These are phyloP conservation scores for Gallirallus australis DNA, from an alignment of 2,797 vertebrate species.

Conservation along the genomic window DNA sequence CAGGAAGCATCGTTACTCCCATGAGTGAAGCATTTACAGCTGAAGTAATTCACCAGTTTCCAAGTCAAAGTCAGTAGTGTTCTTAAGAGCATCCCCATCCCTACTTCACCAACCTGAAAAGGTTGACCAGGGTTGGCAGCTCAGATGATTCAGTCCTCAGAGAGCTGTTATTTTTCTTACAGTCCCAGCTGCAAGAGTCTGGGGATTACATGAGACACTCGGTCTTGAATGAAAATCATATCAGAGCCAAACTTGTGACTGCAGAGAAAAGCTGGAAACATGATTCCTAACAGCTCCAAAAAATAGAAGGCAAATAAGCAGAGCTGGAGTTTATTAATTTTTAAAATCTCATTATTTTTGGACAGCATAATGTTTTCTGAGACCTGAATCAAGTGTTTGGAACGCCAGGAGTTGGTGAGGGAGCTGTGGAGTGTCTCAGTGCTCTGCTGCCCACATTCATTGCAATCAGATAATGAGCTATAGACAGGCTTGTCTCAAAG, in stretches of 20 bases:
- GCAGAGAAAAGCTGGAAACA: slow-evolving; percentile 28
- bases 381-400: slow-evolving; percentile 35
- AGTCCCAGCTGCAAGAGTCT: slow-evolving; percentile 25
- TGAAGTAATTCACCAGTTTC: neutral
- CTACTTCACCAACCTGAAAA: neutral
- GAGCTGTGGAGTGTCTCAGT: neutral
- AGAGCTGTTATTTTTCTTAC: slow-evolving; percentile 16
- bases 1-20: neutral
- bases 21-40: neutral
- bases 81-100: neutral
- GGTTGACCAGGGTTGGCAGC: neutral
- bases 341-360: slow-evolving; percentile 70
- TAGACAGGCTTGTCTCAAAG: neutral
- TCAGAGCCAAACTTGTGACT: slow-evolving; percentile 18
- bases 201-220: neutral
- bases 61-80: neutral
- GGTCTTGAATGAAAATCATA: slow-evolving; percentile 29
- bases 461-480: neutral
- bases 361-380: slow-evolving; percentile 28
- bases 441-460: slow-evolving; percentile 19
- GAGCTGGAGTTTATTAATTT: slow-evolving; percentile 53
- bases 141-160: slow-evolving; percentile 3
- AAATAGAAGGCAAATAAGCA: slow-evolving; percentile 44
- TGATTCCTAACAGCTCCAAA: neutral
- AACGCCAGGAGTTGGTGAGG: neutral